Percentiles rank a stretch among this genome's conserved stretches.
Evolutionary conservation across 1,140 invertebrate species (phyloP).

Genomic region (Planococcus citri): DNA sequence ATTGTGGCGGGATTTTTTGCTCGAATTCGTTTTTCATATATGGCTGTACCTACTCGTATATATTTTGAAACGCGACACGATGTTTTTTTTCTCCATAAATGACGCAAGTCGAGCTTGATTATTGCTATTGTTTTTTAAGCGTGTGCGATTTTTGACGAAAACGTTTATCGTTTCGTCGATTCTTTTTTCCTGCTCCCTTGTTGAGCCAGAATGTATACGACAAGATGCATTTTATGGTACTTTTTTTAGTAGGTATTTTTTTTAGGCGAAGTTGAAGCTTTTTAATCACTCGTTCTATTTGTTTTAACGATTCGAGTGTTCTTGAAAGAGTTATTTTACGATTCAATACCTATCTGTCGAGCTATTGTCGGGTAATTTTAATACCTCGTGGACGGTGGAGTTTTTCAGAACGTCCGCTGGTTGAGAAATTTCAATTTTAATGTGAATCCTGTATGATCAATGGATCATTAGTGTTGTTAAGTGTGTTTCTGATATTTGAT

Average conservation of each 20-base stretch:
- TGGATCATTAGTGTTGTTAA: too few species aligned
- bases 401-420: too few species aligned
- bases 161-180: neutral
- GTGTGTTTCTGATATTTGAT: too few species aligned
- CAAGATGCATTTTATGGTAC: neutral
- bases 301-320: too few species aligned
- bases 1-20: neutral
- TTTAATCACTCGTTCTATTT: neutral
- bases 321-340: too few species aligned
- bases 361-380: too few species aligned
- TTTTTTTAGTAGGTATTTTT: neutral
- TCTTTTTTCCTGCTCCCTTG: neutral
- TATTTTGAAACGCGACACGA: neutral
- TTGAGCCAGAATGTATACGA: neutral
- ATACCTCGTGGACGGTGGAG: too few species aligned
- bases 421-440: too few species aligned
- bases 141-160: neutral
- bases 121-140: neutral
- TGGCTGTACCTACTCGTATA: too few species aligned
- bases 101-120: neutral
- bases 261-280: neutral
- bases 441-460: too few species aligned
- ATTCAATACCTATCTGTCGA: too few species aligned
- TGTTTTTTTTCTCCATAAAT: neutral
- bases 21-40: neutral